phyloP scores from a whole-genome alignment of 2,888 invertebrate genomes.

The Campopleginae sp. region DNA sequence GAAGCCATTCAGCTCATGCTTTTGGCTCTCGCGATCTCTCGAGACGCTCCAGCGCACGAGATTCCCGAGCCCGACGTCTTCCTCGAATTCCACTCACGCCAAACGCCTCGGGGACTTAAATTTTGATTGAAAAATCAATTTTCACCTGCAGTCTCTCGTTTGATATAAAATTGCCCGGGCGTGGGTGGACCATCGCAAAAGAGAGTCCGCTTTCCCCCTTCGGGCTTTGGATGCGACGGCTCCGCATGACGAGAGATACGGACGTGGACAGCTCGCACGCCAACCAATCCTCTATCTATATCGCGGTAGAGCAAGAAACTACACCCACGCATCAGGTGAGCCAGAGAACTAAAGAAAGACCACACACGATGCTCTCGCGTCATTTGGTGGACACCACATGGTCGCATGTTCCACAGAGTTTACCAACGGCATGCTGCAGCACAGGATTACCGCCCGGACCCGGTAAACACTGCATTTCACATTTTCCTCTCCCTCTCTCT shows the following conservation, averaged over 20 bases:
- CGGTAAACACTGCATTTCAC: constrained; percentile 79
- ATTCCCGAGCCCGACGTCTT: constrained; percentile 48
- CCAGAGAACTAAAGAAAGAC: constrained; percentile 73
- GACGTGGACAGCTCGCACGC: too few relatives aligned
- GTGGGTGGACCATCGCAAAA: too few relatives aligned
- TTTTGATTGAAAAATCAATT: constrained; percentile 54
- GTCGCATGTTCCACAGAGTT: constrained; percentile 80
- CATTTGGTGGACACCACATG: constrained; percentile 83
- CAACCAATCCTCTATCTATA: constrained; percentile 41
- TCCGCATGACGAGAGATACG: constrained; percentile 66
- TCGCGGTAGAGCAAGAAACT: constrained; percentile 62
- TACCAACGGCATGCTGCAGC: constrained; percentile 16
- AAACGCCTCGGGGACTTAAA: constrained; percentile 32
- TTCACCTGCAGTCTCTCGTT: constrained; percentile 52
- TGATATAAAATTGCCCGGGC: constrained; percentile 56
- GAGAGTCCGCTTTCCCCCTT: constrained; percentile 63
- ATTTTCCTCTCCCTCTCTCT: constrained; percentile 70
- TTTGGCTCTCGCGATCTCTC: constrained; percentile 42
- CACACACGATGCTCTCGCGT: constrained; percentile 82
- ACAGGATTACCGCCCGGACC: constrained; percentile 48
- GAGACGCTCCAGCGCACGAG: constrained; percentile 36
- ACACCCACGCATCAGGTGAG: constrained; percentile 80
- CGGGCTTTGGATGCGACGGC: constrained; percentile 55
- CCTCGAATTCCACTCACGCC: constrained; percentile 8
- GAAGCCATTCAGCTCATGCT: constrained; percentile 35